Evolutionary conservation across 2,797 vertebrate species (phyloP).

Genomic region (Urophycis tenuis): DNA sequence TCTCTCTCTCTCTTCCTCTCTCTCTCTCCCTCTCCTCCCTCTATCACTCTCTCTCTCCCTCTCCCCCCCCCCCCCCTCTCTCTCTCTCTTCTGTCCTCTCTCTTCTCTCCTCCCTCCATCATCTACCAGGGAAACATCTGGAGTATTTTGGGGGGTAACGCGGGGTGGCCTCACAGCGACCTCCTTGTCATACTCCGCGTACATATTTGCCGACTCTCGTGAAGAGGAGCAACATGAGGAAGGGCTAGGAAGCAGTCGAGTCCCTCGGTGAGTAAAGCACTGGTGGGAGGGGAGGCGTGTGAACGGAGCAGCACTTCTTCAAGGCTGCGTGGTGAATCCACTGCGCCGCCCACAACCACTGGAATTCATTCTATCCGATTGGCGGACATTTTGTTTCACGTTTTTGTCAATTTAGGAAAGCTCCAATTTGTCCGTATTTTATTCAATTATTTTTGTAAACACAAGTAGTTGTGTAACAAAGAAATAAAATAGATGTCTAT

Average conservation of each 20-base stretch:
- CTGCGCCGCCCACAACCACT: background rate
- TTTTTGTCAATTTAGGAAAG: background rate
- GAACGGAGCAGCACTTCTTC: background rate
- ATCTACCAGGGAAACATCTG: slow-evolving; percentile 64
- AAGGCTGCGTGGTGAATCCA: slow-evolving; percentile 11
- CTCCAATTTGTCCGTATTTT: background rate
- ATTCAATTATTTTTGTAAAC: background rate
- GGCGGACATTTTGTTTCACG: background rate
- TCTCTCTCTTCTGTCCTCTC: slow-evolving; percentile 65
- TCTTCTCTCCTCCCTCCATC: slow-evolving; percentile 69
- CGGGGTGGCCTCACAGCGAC: slow-evolving; percentile 81
- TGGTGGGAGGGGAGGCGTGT: slow-evolving; percentile 24
- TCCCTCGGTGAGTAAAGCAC: slow-evolving; percentile 76
- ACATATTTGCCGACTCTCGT: slow-evolving; percentile 99
- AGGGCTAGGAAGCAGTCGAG: slow-evolving; percentile 62
- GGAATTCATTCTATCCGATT: background rate
- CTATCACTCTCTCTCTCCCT: background rate
- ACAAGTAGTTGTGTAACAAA: background rate
- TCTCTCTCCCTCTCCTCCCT: background rate
- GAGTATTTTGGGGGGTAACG: slow-evolving; percentile 85
- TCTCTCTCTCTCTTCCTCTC: background rate
- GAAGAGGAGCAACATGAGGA: slow-evolving; percentile 60
- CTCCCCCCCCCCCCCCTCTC: slow-evolving; percentile 11
- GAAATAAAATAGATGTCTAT: background rate
- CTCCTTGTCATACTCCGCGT: slow-evolving; percentile 88